Percentiles rank a stretch among this genome's conserved stretches.
Evolutionary conservation across 1,140 invertebrate species (phyloP).

Genomic region (Platorchestia sp.): DNA sequence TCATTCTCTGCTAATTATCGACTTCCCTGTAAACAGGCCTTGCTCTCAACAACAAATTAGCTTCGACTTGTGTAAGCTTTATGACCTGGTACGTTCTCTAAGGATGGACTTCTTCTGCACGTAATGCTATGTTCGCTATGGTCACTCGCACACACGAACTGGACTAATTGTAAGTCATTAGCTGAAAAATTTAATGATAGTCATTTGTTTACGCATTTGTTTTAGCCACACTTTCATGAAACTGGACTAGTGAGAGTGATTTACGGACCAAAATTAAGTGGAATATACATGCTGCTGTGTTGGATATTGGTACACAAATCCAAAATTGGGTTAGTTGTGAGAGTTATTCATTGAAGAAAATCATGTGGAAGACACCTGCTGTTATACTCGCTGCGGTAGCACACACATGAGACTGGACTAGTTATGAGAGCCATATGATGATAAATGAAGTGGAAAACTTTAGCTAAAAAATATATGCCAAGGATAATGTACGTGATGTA

Average conservation of each 20-base stretch:
- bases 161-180: too few relatives aligned
- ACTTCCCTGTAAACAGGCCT: not conserved
- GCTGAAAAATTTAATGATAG: too few relatives aligned
- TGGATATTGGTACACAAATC: not conserved
- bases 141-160: not conserved
- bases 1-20: not conserved
- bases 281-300: not conserved
- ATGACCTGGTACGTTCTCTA: not conserved
- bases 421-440: too few relatives aligned
- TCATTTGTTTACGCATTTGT: too few relatives aligned
- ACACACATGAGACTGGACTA: too few relatives aligned
- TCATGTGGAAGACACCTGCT: not conserved
- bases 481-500: too few relatives aligned
- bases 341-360: not conserved
- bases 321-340: not conserved
- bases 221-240: too few relatives aligned
- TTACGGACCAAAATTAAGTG: too few relatives aligned
- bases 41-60: conserved; percentile 25
- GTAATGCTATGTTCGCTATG: not conserved
- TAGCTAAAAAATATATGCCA: too few relatives aligned
- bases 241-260: too few relatives aligned
- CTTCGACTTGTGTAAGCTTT: not conserved
- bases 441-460: too few relatives aligned
- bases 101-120: not conserved
- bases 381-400: too few relatives aligned